These are phyloP conservation scores for Tenebrosternarchus preto DNA, from an alignment of 2,113 vertebrate genomes.

Conservation along the genomic window DNA sequence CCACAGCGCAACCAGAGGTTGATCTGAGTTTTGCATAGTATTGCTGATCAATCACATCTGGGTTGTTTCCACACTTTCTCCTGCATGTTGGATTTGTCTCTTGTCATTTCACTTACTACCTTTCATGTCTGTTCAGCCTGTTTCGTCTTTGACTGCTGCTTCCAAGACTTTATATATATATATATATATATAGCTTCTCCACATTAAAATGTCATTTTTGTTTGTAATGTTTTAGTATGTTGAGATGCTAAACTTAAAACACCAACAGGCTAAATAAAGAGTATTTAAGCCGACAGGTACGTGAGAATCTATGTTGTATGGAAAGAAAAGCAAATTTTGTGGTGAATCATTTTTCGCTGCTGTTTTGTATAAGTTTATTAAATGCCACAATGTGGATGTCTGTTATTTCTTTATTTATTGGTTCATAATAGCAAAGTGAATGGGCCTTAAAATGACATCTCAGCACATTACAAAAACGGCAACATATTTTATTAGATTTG, in stretches of 20 bases:
- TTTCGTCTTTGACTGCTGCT: not conserved
- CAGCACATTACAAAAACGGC: no score
- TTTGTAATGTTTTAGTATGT: not conserved
- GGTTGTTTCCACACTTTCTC: constrained; percentile 29
- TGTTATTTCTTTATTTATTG: no score
- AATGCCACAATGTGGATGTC: not conserved
- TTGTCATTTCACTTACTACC: constrained; percentile 12
- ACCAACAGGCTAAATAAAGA: no score
- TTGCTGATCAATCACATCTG: constrained; percentile 39
- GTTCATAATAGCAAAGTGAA: no score
- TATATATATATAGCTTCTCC: not conserved
- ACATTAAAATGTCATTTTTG: not conserved
- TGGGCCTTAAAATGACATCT: no score
- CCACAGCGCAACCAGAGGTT: constrained; percentile 26
- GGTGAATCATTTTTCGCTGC: not conserved
- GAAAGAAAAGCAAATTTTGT: no score
- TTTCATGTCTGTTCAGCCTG: constrained; percentile 20
- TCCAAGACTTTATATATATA: not conserved
- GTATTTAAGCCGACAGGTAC: no score
- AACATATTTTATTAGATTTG: no score
- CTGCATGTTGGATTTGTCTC: not conserved
- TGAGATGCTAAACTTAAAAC: not conserved
- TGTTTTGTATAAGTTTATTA: not conserved
- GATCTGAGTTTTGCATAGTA: constrained; percentile 35
- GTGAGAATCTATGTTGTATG: not conserved